phyloP scores from a whole-genome alignment of 2,888 invertebrate genomes.

The Leptinotarsa haldemani region DNA sequence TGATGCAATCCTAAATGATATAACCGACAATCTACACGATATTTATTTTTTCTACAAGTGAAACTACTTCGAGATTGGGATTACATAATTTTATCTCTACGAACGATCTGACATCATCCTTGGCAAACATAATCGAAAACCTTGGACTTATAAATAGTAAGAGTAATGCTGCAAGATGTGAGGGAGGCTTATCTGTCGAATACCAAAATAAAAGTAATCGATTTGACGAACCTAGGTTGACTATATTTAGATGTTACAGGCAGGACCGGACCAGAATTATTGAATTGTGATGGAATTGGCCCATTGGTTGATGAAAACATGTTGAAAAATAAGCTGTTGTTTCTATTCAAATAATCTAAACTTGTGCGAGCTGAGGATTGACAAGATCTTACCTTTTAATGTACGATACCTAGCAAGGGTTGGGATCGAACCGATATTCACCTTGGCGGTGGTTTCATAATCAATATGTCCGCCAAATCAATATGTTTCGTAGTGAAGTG shows the following conservation, averaged over 20 bases:
- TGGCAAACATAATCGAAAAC: slow-evolving; percentile 17
- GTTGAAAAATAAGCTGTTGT: too few species aligned
- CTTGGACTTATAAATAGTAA: slow-evolving; percentile 14
- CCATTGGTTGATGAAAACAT: too few species aligned
- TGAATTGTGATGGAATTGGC: not conserved
- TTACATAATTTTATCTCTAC: slow-evolving; percentile 18
- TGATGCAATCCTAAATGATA: not conserved
- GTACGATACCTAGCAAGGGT: too few species aligned
- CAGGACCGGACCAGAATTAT: not conserved
- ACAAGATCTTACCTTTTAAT: too few species aligned
- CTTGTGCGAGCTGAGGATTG: too few species aligned
- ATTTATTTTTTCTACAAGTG: not conserved
- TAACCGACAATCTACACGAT: not conserved
- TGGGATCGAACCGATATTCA: too few species aligned
- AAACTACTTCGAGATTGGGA: not conserved
- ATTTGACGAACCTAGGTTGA: not conserved
- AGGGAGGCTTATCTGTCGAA: slow-evolving; percentile 9
- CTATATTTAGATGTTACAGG: not conserved
- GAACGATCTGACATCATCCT: slow-evolving; percentile 16
- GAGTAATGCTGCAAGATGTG: not conserved
- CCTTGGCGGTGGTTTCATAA: too few species aligned
- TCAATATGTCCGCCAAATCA: too few species aligned
- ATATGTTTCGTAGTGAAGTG: too few species aligned
- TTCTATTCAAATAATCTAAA: too few species aligned
- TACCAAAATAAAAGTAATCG: slow-evolving; percentile 11